Percentiles rank a stretch among this genome's conserved stretches.
Conservation (phyloP, 2,113 vertebrate species). For the Paraplagusia blochii region DNA sequence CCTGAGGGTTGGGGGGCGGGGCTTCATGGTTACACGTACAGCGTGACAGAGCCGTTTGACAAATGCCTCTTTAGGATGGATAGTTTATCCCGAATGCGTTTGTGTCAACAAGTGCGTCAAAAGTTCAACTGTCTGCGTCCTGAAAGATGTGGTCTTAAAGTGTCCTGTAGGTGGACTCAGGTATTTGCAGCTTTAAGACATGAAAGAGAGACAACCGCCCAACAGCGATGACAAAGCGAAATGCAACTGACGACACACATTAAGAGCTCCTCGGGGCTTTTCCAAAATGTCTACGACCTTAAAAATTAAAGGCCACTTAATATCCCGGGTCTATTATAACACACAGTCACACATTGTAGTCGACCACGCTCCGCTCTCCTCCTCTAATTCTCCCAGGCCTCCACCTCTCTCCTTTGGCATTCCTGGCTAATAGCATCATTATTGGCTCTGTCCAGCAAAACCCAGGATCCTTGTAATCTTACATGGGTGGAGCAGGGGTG, state of each 20-base stretch:
- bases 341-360: constrained; percentile 46
- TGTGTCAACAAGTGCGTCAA: not conserved
- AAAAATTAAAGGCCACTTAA: constrained; percentile 66
- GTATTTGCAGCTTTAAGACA: constrained; percentile 40
- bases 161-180: constrained; percentile 8
- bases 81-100: constrained; percentile 1
- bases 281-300: constrained; percentile 20
- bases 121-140: not conserved
- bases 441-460: constrained; percentile 70
- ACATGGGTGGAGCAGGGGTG: constrained; percentile 44
- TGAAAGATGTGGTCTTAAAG: not conserved
- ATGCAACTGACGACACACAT: constrained; percentile 23
- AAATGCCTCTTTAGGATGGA: constrained; percentile 10
- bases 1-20: constrained; percentile 7
- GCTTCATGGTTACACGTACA: not conserved
- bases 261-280: constrained; percentile 22
- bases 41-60: constrained; percentile 2
- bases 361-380: constrained; percentile 45
- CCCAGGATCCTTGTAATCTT: constrained; percentile 74
- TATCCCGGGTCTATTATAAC: constrained; percentile 52
- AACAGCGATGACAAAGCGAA: constrained; percentile 42
- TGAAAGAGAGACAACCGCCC: constrained; percentile 38
- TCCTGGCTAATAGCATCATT: constrained; percentile 79
- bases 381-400: constrained; percentile 45
- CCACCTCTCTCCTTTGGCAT: constrained; percentile 66